These are phyloP conservation scores for Balaenoptera acutorostrata DNA, from an alignment of 2,113 vertebrate genomes.

Conservation along the genomic window DNA sequence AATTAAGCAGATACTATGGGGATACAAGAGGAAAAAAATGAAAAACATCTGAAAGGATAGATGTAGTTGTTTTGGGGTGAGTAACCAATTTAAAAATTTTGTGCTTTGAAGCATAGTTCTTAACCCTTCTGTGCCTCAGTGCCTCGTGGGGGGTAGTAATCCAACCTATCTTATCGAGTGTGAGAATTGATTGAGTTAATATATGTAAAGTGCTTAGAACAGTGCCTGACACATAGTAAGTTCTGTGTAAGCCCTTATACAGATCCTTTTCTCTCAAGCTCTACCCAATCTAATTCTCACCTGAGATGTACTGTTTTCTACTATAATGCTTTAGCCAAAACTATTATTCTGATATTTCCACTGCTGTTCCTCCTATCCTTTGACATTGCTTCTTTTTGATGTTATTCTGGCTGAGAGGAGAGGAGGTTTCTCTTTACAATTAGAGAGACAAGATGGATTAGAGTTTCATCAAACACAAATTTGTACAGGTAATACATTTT, in stretches of 20 bases:
- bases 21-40: neutral
- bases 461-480: neutral
- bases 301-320: neutral
- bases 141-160: neutral
- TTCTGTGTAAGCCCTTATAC: neutral
- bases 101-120: neutral
- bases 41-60: neutral
- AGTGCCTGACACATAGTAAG: neutral
- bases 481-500: neutral
- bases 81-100: neutral
- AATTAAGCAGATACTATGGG: neutral
- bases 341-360: neutral
- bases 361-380: neutral
- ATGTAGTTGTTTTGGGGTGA: neutral
- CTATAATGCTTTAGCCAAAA: neutral
- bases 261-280: neutral
- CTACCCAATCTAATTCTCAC: neutral
- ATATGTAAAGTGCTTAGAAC: neutral
- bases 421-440: neutral
- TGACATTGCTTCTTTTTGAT: neutral
- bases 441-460: neutral
- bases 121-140: neutral
- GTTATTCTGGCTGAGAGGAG: neutral
- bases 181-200: neutral
- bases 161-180: neutral